Evolutionary conservation across 2,113 vertebrate species (phyloP), one percentile per base, ranked within the genome.

Genomic region (Murina feae): DNA sequence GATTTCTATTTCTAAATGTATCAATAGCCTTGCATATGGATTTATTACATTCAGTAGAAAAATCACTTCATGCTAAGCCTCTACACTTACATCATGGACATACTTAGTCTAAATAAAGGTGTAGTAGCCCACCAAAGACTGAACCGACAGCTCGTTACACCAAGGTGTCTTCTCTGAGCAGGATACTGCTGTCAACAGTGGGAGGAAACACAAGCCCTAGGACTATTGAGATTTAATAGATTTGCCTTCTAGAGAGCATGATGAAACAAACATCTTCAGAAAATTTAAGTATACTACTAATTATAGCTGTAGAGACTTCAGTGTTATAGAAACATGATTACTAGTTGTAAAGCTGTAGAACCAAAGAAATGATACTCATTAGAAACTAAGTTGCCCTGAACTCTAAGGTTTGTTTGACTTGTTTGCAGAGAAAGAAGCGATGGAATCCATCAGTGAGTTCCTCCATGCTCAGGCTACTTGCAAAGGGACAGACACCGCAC

Each of bases 321-420:
- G 13, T 87, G 47, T 69, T 78, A 89, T 0, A 89, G 68, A 88
- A 90, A 95, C 21, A 35, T 23, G 21, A 83, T 20, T 92, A 82
- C 51, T 66, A 51, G 39, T 3, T 81, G 39, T 39, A 95, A 96
- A 96, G 28, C n/a, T 71, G 53, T 55, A 5, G 30, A 42, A 10
- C 37, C 83, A 96, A 92, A 89, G 63, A 66, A 95, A 89, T 71
- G 18, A 81, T 25, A 74, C 11, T 87, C 39, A 85, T 42, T 74
- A 80, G 58, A 81, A 85, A 85, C 49, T 69, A 87, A 74, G 5
- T 30, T 63, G 10, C 7, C 58, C 44, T 80, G 5, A 87, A 72
- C 49, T 39, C 53, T 76, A 71, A 17, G 63, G 39, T 87, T 81
- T 84, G 17, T 89, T 65, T 95, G 6, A 12, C 69, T 66, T 90